Base-by-base conservation (phyloP, 2,888 invertebrate species). In the Bellardia pandia region DNA sequence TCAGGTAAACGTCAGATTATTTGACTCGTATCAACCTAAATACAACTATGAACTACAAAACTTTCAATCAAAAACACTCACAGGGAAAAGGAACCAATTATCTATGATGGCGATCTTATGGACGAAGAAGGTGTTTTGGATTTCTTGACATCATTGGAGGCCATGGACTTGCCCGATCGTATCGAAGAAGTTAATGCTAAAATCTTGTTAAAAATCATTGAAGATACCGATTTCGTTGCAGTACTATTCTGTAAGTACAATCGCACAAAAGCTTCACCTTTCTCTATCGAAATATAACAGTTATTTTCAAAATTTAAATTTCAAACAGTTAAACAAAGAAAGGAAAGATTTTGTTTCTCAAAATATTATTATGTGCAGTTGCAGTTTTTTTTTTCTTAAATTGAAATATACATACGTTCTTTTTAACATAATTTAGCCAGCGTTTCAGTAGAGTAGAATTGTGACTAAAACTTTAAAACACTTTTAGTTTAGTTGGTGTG, bases 81-180 rank as follows among this genome's bases (percentile, higher is more conserved):
- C 86, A 96, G 98, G 94, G 97, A 98, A 94, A 98, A 97, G 94
- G 97, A 98, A 95, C 98, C 98, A 93, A 98, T 98, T 94, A 97
- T 98, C 93, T 99, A 98, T 94, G 98, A 98, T 95, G 98, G 98
- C 94, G 98, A 98, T 95, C 95, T 98, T 94, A 98, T 98, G 98
- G 98, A 98, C 94, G 98, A 98, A 94, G 98, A 98, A 94, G 97
- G 96, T 93, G 98, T 98, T 90, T 95, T 98, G 93, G 98, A 98
- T 94, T 98, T 98, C 94, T 95, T 98, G 91, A 98, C 98, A 91
- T 98, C 98, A 93, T 95, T 98, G 92, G 98, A 98, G 95, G 97
- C 98, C 90, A 98, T 98, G 97, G 98, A 98, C 93, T 95, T 98
- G 92, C 98, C 98, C 71, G 98, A 98, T 94, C 96, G 98, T 94